Percentiles rank a stretch among this genome's conserved stretches.
These are phyloP conservation scores for Cheirogaleus medius DNA, from an alignment of 2,113 vertebrate genomes.

Conservation along the genomic window DNA sequence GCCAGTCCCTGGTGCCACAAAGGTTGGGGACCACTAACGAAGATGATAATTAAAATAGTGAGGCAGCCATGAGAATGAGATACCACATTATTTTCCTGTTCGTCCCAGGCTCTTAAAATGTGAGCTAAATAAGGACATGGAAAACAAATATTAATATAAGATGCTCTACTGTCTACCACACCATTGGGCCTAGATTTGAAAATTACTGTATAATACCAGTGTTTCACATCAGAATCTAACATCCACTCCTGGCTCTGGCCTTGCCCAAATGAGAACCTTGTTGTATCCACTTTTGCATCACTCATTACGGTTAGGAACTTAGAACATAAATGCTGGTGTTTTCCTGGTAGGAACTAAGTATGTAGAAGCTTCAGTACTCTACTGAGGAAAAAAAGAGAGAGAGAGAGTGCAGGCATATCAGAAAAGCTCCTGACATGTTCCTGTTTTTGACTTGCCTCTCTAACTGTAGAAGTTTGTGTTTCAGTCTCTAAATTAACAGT, in stretches of 20 bases:
- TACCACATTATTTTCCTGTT: neutral
- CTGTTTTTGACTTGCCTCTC: neutral
- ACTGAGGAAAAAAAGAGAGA: neutral
- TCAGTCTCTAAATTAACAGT: neutral
- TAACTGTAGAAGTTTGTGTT: neutral
- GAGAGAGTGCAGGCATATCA: neutral
- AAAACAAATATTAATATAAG: neutral
- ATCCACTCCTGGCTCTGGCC: neutral
- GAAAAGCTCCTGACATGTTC: neutral
- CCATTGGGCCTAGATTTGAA: neutral
- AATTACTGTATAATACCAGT: neutral
- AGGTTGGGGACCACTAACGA: no score
- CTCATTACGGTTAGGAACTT: neutral
- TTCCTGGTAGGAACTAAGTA: slow-evolving; percentile 1
- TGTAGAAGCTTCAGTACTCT: neutral
- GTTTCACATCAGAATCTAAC: neutral
- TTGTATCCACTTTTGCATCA: neutral
- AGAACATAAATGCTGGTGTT: neutral
- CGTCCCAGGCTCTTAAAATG: slow-evolving; percentile 15
- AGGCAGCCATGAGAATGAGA: neutral
- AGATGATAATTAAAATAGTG: neutral
- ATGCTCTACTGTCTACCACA: neutral
- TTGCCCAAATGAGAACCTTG: neutral
- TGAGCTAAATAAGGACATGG: neutral
- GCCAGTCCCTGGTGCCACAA: no score